phyloP scores from a whole-genome alignment of 2,888 invertebrate genomes.

The Unio delphinus region DNA sequence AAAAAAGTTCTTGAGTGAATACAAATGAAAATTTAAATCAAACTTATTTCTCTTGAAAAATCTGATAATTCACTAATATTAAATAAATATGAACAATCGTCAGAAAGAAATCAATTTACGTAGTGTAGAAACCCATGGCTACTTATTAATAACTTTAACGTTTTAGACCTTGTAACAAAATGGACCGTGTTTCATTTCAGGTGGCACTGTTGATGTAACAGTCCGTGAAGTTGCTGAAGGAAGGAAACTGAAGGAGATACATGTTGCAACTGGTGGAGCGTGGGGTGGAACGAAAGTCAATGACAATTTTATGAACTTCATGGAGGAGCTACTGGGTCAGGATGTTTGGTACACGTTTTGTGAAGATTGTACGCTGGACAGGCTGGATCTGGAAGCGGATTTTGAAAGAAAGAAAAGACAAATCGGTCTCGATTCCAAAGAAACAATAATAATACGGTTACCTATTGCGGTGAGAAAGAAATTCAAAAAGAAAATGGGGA shows the following conservation, averaged over 20 bases:
- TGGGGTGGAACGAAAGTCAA: constrained; percentile 22
- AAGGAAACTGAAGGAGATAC: constrained; percentile 13
- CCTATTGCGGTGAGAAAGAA: constrained; percentile 9
- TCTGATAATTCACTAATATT: no score
- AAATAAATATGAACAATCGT: no score
- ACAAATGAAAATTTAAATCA: no score
- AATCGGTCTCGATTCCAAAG: constrained; percentile 2
- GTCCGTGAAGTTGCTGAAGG: constrained; percentile 17
- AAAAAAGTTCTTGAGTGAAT: no score
- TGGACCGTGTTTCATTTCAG: constrained; percentile 3
- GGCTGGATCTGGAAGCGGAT: constrained; percentile 12
- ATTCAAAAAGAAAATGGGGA: background rate
- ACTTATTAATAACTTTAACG: no score
- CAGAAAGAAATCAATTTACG: no score
- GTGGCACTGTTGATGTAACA: constrained; percentile 25
- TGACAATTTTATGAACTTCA: constrained; percentile 12
- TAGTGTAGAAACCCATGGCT: no score
- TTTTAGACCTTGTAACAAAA: no score
- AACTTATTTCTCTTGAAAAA: no score
- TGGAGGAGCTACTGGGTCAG: constrained; percentile 11
- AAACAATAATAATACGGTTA: constrained; percentile 1
- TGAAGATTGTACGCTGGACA: background rate
- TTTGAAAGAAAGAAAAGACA: constrained; percentile 18
- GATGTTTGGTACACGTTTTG: constrained; percentile 5
- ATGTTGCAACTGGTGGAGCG: constrained; percentile 17